These are phyloP conservation scores for Spicauda simplicius DNA, from an alignment of 2,888 invertebrate species.

Conservation along the genomic window DNA sequence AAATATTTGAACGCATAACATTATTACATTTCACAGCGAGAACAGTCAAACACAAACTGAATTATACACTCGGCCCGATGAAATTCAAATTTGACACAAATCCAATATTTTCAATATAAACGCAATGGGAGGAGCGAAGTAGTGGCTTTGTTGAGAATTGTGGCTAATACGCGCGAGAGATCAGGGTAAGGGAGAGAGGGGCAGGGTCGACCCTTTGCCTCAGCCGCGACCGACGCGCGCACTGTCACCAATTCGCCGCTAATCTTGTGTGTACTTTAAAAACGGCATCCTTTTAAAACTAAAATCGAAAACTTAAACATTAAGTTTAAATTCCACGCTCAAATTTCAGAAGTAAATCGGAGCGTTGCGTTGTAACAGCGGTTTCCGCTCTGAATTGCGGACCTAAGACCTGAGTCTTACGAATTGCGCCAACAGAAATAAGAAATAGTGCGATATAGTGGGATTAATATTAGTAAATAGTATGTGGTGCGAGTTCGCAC, in stretches of 20 bases:
- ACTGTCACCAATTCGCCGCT: conserved; percentile 39
- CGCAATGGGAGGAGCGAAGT: conserved; percentile 42
- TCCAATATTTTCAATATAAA: conserved; percentile 42
- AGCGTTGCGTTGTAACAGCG: not conserved
- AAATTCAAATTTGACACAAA: conserved; percentile 26
- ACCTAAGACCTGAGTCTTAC: conserved; percentile 9
- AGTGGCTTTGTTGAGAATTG: conserved; percentile 52
- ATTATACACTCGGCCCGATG: conserved; percentile 23
- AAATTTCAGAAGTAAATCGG: not conserved
- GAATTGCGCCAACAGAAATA: conserved; percentile 18
- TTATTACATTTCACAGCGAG: conserved; percentile 17
- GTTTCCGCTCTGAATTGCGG: not conserved
- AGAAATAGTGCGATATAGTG: conserved; percentile 26
- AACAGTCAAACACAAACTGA: conserved; percentile 17
- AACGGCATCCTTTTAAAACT: conserved; percentile 11
- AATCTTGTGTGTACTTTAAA: conserved; percentile 16
- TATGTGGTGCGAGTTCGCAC: conserved; percentile 40
- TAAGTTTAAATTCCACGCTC: not conserved
- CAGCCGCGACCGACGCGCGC: conserved; percentile 60
- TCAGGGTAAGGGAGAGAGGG: conserved; percentile 47
- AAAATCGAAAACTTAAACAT: not conserved
- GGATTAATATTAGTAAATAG: conserved; percentile 33
- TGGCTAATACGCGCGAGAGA: conserved; percentile 59
- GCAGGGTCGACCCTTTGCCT: conserved; percentile 50
- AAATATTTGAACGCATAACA: conserved; percentile 27